A percentile compares a stretch with the other conserved stretches of the same genome.
Evolutionary conservation across 2,888 invertebrate species (phyloP).

Genomic region (Drosophila nigricruria): DNA sequence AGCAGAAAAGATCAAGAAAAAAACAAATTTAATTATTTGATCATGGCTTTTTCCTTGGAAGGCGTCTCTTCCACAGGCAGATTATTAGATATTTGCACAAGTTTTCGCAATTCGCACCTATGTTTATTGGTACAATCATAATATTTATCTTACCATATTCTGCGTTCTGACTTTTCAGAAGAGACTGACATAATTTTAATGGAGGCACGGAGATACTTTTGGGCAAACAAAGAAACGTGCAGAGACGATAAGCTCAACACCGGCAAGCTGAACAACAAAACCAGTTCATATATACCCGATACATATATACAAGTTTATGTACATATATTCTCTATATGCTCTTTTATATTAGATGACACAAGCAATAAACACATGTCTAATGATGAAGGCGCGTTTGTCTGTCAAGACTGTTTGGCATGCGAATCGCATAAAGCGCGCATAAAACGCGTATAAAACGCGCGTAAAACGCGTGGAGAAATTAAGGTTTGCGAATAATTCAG

Average conservation of each 20-base stretch:
- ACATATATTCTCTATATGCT: neutral
- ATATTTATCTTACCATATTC: conserved; percentile 26
- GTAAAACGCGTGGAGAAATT: conserved; percentile 29
- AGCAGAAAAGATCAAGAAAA: conserved; percentile 45
- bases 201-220: conserved; percentile 24
- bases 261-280: conserved; percentile 35
- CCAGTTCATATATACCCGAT: conserved; percentile 36
- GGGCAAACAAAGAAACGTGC: conserved; percentile 44
- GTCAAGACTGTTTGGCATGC: conserved; percentile 49
- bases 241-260: conserved; percentile 23
- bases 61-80: neutral
- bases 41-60: conserved; percentile 16
- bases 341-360: conserved; percentile 32
- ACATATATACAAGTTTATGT: neutral
- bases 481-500: conserved; percentile 41
- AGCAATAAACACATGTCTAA: conserved; percentile 58
- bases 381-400: conserved; percentile 33
- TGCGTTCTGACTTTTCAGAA: conserved; percentile 24
- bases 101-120: conserved; percentile 35
- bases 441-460: conserved; percentile 30
- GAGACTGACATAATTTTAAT: conserved; percentile 26
- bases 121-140: conserved; percentile 30
- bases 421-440: conserved; percentile 27
- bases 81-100: conserved; percentile 39
- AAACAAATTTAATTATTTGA: neutral